These are phyloP conservation scores for Phaedon cochleariae DNA, from an alignment of 2,888 invertebrate species.

Conservation along the genomic window DNA sequence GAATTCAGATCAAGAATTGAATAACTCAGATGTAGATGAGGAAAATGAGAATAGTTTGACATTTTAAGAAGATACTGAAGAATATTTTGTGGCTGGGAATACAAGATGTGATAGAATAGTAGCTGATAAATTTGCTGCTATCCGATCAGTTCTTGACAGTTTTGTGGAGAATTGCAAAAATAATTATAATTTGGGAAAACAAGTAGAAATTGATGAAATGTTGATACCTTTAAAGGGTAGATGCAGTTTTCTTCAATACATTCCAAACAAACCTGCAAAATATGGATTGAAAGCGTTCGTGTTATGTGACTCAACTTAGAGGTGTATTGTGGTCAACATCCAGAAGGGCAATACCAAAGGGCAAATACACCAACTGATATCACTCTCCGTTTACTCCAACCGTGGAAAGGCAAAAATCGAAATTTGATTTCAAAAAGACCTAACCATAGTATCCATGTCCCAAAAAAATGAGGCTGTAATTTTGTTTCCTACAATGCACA, in stretches of 20 bases:
- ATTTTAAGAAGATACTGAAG: background rate
- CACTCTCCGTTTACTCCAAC: conserved; percentile 22
- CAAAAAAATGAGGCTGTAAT: conserved; percentile 39
- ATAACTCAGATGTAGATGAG: background rate
- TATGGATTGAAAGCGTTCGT: conserved; percentile 22
- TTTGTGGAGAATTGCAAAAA: conserved; percentile 19
- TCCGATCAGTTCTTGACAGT: conserved; percentile 25
- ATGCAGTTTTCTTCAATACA: conserved; percentile 18
- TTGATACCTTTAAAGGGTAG: conserved; percentile 18
- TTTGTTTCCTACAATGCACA: conserved; percentile 39
- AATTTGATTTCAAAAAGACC: conserved; percentile 33
- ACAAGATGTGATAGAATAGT: conserved; percentile 28
- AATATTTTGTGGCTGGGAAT: conserved; percentile 1
- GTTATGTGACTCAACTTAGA: conserved; percentile 17
- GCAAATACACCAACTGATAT: conserved; percentile 26
- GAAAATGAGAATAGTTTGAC: background rate
- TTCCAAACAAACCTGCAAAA: conserved; percentile 23
- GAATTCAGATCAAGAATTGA: background rate
- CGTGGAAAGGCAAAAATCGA: conserved; percentile 27
- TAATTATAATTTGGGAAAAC: conserved; percentile 3
- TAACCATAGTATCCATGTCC: conserved; percentile 49
- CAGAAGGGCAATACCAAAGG: background rate
- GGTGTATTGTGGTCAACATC: conserved; percentile 13
- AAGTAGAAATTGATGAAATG: conserved; percentile 20
- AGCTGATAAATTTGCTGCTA: conserved; percentile 43